Evolutionary conservation across 2,797 vertebrate genomes (phyloP).

Genomic region (Margarornis squamiger): DNA sequence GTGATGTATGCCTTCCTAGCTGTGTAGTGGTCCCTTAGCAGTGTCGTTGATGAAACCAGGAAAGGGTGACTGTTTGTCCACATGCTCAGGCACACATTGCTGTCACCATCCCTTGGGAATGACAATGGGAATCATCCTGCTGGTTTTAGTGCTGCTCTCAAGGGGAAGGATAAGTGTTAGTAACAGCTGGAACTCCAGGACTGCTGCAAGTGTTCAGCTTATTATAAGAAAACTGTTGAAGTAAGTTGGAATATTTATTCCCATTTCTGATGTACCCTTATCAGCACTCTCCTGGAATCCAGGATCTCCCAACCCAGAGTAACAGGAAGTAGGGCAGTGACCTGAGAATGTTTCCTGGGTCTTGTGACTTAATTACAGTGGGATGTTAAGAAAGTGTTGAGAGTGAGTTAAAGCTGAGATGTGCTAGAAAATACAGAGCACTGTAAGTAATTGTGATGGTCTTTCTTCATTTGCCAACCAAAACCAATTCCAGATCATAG

Average conservation of each 20-base stretch:
- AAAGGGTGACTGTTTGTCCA: neutral
- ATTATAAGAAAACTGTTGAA: accelerated
- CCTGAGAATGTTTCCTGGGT: neutral
- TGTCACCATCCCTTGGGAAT: neutral
- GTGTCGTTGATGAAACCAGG: neutral
- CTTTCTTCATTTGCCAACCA: neutral
- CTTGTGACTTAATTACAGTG: neutral
- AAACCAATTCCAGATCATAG: neutral
- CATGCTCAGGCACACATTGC: accelerated
- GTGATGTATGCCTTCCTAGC: neutral
- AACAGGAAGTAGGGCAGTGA: neutral
- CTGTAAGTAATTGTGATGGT: neutral
- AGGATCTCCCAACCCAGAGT: neutral
- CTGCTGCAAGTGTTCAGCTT: neutral
- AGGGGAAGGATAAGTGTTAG: neutral
- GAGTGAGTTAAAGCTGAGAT: neutral
- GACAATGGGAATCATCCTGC: neutral
- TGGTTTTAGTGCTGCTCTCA: neutral
- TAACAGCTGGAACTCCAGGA: neutral
- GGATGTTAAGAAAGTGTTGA: neutral
- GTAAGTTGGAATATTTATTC: neutral
- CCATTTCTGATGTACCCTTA: neutral
- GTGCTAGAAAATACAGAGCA: neutral
- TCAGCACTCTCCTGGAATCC: neutral
- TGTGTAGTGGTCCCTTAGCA: neutral